Conservation (phyloP, 2,888 invertebrate genomes). For the Urechis unicinctus region DNA sequence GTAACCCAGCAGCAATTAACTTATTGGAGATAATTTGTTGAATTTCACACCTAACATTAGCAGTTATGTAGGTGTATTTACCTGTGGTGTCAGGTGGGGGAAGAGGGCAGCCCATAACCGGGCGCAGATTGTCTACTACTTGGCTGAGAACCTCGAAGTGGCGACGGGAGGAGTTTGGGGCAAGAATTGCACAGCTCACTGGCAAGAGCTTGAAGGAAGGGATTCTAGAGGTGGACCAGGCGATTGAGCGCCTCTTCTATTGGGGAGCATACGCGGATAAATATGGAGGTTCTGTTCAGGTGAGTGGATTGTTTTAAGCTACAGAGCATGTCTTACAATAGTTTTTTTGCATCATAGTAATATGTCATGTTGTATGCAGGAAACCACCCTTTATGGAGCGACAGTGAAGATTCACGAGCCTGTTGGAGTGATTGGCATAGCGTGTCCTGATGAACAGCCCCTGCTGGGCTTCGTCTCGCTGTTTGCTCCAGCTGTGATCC, state of each 20-base stretch:
- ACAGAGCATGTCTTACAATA: too few species aligned
- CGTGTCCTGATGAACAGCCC: slow-evolving; percentile 49
- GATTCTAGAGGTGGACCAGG: slow-evolving; percentile 36
- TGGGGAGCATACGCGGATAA: slow-evolving; percentile 53
- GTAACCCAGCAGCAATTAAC: slow-evolving; percentile 28
- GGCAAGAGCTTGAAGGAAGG: slow-evolving; percentile 30
- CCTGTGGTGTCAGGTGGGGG: slow-evolving; percentile 40
- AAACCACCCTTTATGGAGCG: slow-evolving; percentile 48
- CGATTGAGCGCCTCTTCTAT: slow-evolving; percentile 49
- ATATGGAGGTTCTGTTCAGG: slow-evolving; percentile 49
- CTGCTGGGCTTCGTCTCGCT: slow-evolving; percentile 51
- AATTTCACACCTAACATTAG: too few species aligned
- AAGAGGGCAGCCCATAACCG: slow-evolving; percentile 49
- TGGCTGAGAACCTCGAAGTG: slow-evolving; percentile 51
- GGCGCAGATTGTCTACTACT: slow-evolving; percentile 51
- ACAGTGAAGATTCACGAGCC: slow-evolving; percentile 50
- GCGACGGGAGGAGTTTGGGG: slow-evolving; percentile 39
- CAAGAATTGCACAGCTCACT: slow-evolving; percentile 36
- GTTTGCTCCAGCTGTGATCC: slow-evolving; percentile 49
- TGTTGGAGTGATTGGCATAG: slow-evolving; percentile 51
- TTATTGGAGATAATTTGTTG: background rate
- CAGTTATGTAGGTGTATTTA: too few species aligned
- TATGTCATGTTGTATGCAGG: slow-evolving; percentile 32
- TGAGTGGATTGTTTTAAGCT: slow-evolving; percentile 19
- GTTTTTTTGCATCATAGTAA: too few species aligned